A percentile compares a stretch with the other conserved stretches of the same genome.
phyloP scores from a whole-genome alignment of 2,113 vertebrate species.

The Cyphomyrus plagiostoma region DNA sequence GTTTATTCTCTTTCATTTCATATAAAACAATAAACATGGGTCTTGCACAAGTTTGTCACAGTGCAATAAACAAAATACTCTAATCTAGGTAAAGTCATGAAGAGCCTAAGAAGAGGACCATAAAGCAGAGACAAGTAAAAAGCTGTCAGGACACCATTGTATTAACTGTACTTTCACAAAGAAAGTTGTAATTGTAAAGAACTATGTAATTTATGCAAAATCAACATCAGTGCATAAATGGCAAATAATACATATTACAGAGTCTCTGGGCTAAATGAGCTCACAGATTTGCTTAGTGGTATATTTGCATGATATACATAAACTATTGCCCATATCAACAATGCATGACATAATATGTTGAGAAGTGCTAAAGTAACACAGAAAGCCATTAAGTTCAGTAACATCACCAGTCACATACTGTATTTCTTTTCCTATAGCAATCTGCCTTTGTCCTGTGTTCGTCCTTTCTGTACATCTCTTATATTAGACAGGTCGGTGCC shows the following conservation, averaged over 20 bases:
- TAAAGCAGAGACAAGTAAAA: constrained; percentile 50
- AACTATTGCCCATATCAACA: not conserved
- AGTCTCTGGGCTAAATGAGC: not conserved
- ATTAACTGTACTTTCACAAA: constrained; percentile 26
- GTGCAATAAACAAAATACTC: not conserved
- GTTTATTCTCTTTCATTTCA: not conserved
- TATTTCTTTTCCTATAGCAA: not conserved
- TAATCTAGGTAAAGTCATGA: constrained; percentile 4
- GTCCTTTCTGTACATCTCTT: too few relatives aligned
- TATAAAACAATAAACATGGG: not conserved
- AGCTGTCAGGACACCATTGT: constrained; percentile 51
- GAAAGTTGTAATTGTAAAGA: constrained; percentile 26
- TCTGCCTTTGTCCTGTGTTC: not conserved
- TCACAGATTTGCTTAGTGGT: not conserved
- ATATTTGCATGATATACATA: not conserved
- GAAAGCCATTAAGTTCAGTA: not conserved
- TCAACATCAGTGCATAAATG: constrained; percentile 3
- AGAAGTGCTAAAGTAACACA: not conserved
- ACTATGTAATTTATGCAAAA: constrained; percentile 12
- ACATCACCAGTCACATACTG: not conserved
- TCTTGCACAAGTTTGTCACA: not conserved
- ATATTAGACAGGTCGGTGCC: too few relatives aligned
- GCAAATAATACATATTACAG: not conserved
- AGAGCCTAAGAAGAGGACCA: constrained; percentile 25
- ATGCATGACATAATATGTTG: not conserved